Base-by-base conservation (phyloP, 2,888 invertebrate species). In the Alitta virens region DNA sequence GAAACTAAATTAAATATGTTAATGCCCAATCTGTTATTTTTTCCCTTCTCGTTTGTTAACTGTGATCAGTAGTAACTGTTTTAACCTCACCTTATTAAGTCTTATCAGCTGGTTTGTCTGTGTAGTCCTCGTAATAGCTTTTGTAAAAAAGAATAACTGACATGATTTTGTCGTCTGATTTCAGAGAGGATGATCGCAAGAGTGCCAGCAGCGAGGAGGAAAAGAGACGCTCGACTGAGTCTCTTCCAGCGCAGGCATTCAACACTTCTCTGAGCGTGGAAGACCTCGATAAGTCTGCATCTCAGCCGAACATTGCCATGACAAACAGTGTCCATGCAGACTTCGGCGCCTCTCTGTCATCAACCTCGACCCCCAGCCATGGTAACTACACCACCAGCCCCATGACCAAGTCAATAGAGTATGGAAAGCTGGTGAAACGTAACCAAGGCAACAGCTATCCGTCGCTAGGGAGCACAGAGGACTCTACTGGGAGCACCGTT, bases 141-240 rank as follows among this genome's bases (percentile, higher is more conserved):
- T n/a, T n/a, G n/a, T n/a, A n/a, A n/a, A n/a, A n/a, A n/a, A n/a
- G 46, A 7, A 21, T 9, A 21, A 18, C 18, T 46, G 46, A 46
- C n/a, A 40, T 46, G 33, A 33, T 33, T 33, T 21, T 46, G 3
- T 21, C n/a, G 21, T 46, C 9, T 46, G 46, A 18, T 51, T 62
- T 26, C 33, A 59, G 58, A 50, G 62, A 59, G 23, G 62, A 56
- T n/a, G 60, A 59, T 25, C 57, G 61, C 16, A 21, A 51, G 24
- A 33, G 50, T 42, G 55, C 24, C 7, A 59, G 54, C 54, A 61
- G 55, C 38, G 65, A 66, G 26, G 73, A 74, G n/a, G 74, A 75
- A 40, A 75, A 73, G 56, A 72, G 71, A 53, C 74, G 72, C 24
- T 76, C 78, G 0, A 71, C 75, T 2, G 76, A 78, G 2, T 76